Conservation (phyloP, 2,797 vertebrate species). For the Sebastes variabilis region DNA sequence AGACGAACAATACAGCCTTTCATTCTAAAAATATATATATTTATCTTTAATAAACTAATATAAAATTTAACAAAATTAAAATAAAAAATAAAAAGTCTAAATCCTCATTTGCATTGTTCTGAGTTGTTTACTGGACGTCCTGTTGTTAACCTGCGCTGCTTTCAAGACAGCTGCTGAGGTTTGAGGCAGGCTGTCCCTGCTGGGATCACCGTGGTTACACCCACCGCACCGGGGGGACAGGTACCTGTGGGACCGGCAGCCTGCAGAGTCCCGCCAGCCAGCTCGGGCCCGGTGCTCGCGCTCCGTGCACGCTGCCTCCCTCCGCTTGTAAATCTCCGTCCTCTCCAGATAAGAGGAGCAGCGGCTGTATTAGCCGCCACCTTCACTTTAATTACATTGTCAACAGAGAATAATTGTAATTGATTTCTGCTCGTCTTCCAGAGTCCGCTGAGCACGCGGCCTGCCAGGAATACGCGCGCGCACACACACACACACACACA, state of each 20-base stretch:
- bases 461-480: background rate
- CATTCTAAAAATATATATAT: no score
- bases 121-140: background rate
- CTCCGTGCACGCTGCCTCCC: conserved; percentile 28
- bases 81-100: background rate
- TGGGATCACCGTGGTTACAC: background rate
- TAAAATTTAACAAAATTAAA: background rate
- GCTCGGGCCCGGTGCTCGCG: conserved; percentile 47
- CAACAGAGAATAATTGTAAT: conserved; percentile 96
- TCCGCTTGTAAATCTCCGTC: conserved; percentile 76
- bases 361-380: conserved; percentile 73
- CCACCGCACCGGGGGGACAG: no score
- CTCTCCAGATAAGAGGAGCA: conserved; percentile 73
- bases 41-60: background rate
- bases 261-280: background rate
- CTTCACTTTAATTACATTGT: conserved; percentile 93
- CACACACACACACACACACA: background rate
- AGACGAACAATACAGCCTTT: background rate
- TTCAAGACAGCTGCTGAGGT: background rate
- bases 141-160: background rate
- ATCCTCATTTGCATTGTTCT: background rate
- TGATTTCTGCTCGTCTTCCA: conserved; percentile 85
- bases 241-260: no score
- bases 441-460: conserved; percentile 23
- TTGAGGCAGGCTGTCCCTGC: background rate